phyloP scores from a whole-genome alignment of 2,888 invertebrate genomes.

The Agrilus biguttatus region DNA sequence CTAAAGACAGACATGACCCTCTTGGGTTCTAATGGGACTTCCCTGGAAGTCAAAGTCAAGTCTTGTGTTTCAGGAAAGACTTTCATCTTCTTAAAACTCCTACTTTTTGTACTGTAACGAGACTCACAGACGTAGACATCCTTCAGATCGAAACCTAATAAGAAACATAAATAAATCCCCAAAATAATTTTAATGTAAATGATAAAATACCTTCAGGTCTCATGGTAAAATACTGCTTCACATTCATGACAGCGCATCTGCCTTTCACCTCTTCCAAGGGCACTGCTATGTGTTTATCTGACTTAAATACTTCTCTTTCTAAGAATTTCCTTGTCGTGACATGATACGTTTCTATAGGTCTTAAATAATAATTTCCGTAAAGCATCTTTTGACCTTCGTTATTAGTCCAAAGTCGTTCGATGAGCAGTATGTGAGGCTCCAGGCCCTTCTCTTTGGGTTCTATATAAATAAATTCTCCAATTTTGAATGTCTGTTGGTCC shows the following conservation, averaged over 20 bases:
- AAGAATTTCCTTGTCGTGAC: constrained; percentile 88
- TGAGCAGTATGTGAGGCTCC: constrained; percentile 69
- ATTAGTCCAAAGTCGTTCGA: constrained; percentile 82
- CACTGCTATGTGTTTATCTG: constrained; percentile 72
- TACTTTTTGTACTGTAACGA: constrained; percentile 71
- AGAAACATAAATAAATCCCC: not conserved
- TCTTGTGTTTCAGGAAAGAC: constrained; percentile 53
- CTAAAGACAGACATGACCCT: constrained; percentile 88
- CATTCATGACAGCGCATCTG: constrained; percentile 84
- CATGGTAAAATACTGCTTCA: constrained; percentile 86
- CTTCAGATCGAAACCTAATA: constrained; percentile 63
- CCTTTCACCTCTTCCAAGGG: constrained; percentile 76
- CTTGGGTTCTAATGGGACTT: constrained; percentile 66
- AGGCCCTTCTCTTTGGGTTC: constrained; percentile 43
- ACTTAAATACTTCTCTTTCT: constrained; percentile 93
- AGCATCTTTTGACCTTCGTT: constrained; percentile 71
- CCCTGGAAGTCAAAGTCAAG: constrained; percentile 49
- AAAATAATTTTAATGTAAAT: not conserved
- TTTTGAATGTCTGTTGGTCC: constrained; percentile 60
- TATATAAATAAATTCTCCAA: constrained; percentile 88
- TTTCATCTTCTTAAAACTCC: constrained; percentile 90
- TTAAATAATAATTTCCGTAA: constrained; percentile 79
- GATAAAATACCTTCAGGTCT: constrained; percentile 53
- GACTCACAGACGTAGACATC: constrained; percentile 97
- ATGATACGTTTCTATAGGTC: constrained; percentile 94